Evolutionary conservation across 2,113 vertebrate species (phyloP).

Genomic region (Dinomys branickii): DNA sequence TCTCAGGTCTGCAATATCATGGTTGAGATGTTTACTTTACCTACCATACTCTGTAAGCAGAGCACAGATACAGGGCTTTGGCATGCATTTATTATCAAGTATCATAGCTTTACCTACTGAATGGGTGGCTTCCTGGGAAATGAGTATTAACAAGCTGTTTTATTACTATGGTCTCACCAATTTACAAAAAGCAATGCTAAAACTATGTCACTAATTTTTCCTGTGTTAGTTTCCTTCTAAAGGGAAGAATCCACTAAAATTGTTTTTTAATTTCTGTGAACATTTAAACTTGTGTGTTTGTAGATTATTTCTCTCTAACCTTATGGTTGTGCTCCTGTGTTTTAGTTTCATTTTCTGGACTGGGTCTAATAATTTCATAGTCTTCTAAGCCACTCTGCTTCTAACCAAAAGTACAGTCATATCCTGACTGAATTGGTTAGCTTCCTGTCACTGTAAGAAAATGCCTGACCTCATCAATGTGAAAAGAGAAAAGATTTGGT

Average conservation of each 20-base stretch:
- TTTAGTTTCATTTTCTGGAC: constrained; percentile 26
- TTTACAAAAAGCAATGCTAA: constrained; percentile 1
- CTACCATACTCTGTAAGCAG: background rate
- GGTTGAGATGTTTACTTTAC: background rate
- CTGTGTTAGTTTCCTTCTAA: background rate
- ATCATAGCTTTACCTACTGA: background rate
- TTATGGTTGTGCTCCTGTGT: background rate
- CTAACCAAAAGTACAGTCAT: background rate
- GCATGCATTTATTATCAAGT: background rate
- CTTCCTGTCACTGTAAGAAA: background rate
- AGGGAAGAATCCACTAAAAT: constrained; percentile 34
- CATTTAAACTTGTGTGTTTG: background rate
- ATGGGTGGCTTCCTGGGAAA: background rate
- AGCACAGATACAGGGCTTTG: background rate
- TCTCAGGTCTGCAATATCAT: background rate
- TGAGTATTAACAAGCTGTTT: background rate
- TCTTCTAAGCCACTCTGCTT: constrained; percentile 22
- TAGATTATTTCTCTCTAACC: background rate
- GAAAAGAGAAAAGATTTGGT: background rate
- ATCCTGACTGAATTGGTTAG: background rate
- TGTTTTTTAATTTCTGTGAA: background rate
- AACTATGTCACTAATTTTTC: constrained; percentile 46
- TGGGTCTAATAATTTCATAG: background rate
- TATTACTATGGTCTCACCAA: background rate
- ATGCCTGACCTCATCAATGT: background rate